Conservation (phyloP, 2,797 vertebrate species). For the Acrossocheilus fasciatus region DNA sequence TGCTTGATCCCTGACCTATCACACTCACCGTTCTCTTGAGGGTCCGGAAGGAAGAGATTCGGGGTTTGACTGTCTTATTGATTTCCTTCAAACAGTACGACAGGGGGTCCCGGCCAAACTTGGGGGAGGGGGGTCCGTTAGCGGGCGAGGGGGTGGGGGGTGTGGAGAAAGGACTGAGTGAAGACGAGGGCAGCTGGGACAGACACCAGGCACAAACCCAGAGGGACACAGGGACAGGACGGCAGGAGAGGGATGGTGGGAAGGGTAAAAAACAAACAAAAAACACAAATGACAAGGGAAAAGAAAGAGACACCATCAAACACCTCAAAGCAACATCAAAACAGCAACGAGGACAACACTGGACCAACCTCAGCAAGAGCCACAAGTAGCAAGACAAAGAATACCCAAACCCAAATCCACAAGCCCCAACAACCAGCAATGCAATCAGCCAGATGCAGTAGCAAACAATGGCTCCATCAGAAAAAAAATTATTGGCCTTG, state of each 20-base stretch:
- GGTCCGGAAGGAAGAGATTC: conserved; percentile 92
- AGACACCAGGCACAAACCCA: conserved; percentile 74
- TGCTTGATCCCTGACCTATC: conserved; percentile 56
- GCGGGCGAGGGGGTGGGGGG: conserved; percentile 81
- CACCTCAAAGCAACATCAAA: conserved; percentile 80
- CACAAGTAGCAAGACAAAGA: conserved; percentile 66
- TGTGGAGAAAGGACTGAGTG: conserved; percentile 78
- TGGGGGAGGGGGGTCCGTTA: conserved; percentile 93
- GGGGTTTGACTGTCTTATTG: conserved; percentile 96
- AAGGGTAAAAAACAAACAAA: conserved; percentile 53
- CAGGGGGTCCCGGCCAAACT: conserved; percentile 91
- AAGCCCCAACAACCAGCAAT: conserved; percentile 46
- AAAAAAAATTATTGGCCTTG: conserved; percentile 18
- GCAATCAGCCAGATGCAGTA: conserved; percentile 47
- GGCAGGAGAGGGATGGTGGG: conserved; percentile 59
- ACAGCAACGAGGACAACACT: conserved; percentile 75
- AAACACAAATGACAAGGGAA: conserved; percentile 75
- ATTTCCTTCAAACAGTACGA: conserved; percentile 96
- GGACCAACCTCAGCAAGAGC: conserved; percentile 63
- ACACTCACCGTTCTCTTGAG: conserved; percentile 91
- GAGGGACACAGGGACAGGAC: conserved; percentile 55
- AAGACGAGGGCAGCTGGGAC: conserved; percentile 72
- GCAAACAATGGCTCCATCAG: conserved; percentile 52
- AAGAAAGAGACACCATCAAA: conserved; percentile 83
- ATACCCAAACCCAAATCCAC: conserved; percentile 51